phyloP scores from a whole-genome alignment of 2,797 vertebrate genomes.

The Austrolebias charrua region DNA sequence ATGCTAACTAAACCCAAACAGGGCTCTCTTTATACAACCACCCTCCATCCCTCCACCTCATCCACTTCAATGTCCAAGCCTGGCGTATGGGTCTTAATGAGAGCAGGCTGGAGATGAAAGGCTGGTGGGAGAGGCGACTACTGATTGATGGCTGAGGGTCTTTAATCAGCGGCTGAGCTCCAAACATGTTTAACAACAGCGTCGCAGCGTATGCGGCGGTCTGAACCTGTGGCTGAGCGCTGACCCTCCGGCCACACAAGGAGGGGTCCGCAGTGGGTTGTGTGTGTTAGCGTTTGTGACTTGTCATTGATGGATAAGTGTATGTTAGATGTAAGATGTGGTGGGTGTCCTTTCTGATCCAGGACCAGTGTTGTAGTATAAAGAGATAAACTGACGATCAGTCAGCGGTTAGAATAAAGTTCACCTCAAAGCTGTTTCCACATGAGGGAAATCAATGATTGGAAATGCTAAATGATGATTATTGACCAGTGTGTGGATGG shows the following conservation, averaged over 20 bases:
- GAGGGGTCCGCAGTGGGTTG: neutral
- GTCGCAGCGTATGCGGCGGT: slow-evolving; percentile 17
- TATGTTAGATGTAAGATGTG: slow-evolving; percentile 29
- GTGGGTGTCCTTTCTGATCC: slow-evolving; percentile 50
- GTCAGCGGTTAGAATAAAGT: slow-evolving; percentile 46
- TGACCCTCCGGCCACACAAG: slow-evolving; percentile 49
- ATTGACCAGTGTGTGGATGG: slow-evolving; percentile 62
- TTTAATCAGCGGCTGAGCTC: slow-evolving; percentile 73
- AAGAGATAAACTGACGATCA: slow-evolving; percentile 60
- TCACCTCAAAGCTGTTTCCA: slow-evolving; percentile 58
- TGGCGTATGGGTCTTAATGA: slow-evolving; percentile 68
- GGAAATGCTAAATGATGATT: slow-evolving; percentile 61
- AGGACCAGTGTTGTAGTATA: slow-evolving; percentile 50
- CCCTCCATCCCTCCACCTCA: slow-evolving; percentile 54
- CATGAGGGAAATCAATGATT: slow-evolving; percentile 47
- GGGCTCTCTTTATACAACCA: slow-evolving; percentile 53
- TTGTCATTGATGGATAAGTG: slow-evolving; percentile 46
- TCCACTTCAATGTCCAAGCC: slow-evolving; percentile 70
- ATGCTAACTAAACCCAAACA: slow-evolving; percentile 65
- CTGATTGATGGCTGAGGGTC: slow-evolving; percentile 74
- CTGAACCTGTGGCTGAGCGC: slow-evolving; percentile 32
- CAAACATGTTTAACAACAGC: slow-evolving; percentile 66
- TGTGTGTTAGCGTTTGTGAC: slow-evolving; percentile 14
- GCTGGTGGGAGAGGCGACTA: slow-evolving; percentile 55
- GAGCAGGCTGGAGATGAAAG: slow-evolving; percentile 73